Evolutionary conservation across 2,888 invertebrate species (phyloP).

Genomic region (Galeruca laticollis): DNA sequence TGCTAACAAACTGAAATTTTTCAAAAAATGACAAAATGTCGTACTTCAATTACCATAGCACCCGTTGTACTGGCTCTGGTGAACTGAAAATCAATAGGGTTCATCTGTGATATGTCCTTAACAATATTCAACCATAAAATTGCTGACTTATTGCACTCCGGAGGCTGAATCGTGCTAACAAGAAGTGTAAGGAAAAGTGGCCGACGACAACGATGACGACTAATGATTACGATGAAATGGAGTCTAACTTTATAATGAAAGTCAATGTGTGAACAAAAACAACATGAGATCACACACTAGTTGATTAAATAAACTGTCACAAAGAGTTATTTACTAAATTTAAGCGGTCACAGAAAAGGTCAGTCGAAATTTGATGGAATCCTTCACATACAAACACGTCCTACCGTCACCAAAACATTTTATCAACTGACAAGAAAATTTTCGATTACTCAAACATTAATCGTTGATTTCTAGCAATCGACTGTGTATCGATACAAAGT

Average conservation of each 20-base stretch:
- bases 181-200: too few relatives aligned
- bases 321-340: slow-evolving; percentile 48
- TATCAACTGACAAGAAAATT: slow-evolving; percentile 45
- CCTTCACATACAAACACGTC: slow-evolving; percentile 37
- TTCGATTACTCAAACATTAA: slow-evolving; percentile 24
- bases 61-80: too few relatives aligned
- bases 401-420: slow-evolving; percentile 46
- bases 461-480: slow-evolving; percentile 12
- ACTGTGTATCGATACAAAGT: neutral
- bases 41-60: too few relatives aligned
- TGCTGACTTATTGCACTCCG: too few relatives aligned
- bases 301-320: slow-evolving; percentile 43
- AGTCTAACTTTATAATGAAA: slow-evolving; percentile 27
- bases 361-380: slow-evolving; percentile 42
- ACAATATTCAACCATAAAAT: too few relatives aligned
- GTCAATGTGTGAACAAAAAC: slow-evolving; percentile 16
- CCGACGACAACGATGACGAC: too few relatives aligned
- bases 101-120: too few relatives aligned
- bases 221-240: too few relatives aligned
- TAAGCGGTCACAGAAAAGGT: slow-evolving; percentile 50
- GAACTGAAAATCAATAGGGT: too few relatives aligned
- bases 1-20: too few relatives aligned
- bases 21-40: too few relatives aligned
- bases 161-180: too few relatives aligned
- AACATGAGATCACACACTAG: slow-evolving; percentile 30